These are phyloP conservation scores for Sinopyrophorus schimmeli DNA, from an alignment of 2,888 invertebrate species.

Conservation along the genomic window DNA sequence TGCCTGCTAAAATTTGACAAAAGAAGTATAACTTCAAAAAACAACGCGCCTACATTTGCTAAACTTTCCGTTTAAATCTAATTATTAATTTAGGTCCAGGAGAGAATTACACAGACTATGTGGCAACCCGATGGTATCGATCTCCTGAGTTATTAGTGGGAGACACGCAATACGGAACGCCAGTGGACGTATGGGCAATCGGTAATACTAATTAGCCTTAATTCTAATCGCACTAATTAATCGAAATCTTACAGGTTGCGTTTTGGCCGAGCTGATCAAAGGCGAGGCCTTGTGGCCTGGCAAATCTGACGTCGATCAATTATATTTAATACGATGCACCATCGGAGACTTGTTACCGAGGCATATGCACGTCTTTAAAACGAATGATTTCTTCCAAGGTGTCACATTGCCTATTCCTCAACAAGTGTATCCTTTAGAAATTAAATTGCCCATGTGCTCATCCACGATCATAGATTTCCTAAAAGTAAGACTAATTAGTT, in stretches of 20 bases:
- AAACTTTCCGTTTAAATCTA: no score
- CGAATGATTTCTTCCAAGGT: conserved; percentile 90
- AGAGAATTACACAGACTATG: conserved; percentile 99
- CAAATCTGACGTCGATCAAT: conserved; percentile 96
- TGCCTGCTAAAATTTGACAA: no score
- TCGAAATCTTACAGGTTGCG: conserved; percentile 66
- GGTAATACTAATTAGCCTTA: no score
- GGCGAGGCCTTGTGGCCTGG: conserved; percentile 98
- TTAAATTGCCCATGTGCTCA: conserved; percentile 78
- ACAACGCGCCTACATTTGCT: no score
- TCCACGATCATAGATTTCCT: conserved; percentile 80
- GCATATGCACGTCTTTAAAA: conserved; percentile 94
- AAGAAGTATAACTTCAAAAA: no score
- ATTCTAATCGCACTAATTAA: no score
- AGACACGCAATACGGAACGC: conserved; percentile 88
- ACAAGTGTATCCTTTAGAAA: conserved; percentile 80
- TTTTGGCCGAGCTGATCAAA: conserved; percentile 82
- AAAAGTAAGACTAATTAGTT: conserved; percentile 68
- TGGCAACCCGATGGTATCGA: conserved; percentile 98
- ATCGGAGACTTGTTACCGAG: conserved; percentile 91
- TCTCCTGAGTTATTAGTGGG: conserved; percentile 97
- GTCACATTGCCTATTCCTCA: conserved; percentile 91
- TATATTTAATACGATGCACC: conserved; percentile 93
- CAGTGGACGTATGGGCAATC: conserved; percentile 98
- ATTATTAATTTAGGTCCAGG: conserved; percentile 72